These are phyloP conservation scores for Bubalus kerabau DNA, from an alignment of 2,113 vertebrate species.

Conservation along the genomic window DNA sequence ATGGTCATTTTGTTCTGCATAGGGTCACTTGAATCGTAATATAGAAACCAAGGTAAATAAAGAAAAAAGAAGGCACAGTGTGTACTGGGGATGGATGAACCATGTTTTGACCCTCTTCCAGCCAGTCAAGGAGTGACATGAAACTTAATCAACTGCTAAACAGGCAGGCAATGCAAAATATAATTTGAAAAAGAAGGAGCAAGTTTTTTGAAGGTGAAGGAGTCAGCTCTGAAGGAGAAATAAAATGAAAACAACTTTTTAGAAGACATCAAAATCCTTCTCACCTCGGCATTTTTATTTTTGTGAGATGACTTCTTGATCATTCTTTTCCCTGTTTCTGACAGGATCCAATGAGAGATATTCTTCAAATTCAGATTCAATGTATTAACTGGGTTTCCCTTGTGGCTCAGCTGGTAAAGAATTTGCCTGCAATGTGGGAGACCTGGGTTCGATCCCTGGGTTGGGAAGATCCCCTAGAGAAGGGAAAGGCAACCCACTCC, in stretches of 20 bases:
- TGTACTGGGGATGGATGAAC: not conserved
- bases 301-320: not conserved
- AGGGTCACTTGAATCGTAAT: not conserved
- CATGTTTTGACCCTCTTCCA: slow-evolving; percentile 24
- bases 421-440: not conserved
- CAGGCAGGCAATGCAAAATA: slow-evolving; percentile 5
- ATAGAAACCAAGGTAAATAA: not conserved
- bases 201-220: not conserved
- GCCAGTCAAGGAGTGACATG: not conserved
- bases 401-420: not conserved
- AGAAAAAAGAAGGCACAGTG: not conserved
- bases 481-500: not conserved
- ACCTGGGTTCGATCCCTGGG: not conserved
- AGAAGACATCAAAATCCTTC: not conserved
- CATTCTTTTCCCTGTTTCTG: not conserved
- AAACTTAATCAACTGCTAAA: slow-evolving; percentile 32
- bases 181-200: slow-evolving; percentile 2
- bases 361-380: not conserved
- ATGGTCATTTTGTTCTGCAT: not conserved
- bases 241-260: slow-evolving; percentile 19
- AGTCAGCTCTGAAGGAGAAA: slow-evolving; percentile 21
- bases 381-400: not conserved
- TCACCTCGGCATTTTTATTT: not conserved
- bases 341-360: not conserved
- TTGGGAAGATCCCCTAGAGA: not conserved